Percentiles rank a stretch among this genome's conserved stretches.
Evolutionary conservation across 2,888 invertebrate genomes (phyloP).

Genomic region (Troides helena): DNA sequence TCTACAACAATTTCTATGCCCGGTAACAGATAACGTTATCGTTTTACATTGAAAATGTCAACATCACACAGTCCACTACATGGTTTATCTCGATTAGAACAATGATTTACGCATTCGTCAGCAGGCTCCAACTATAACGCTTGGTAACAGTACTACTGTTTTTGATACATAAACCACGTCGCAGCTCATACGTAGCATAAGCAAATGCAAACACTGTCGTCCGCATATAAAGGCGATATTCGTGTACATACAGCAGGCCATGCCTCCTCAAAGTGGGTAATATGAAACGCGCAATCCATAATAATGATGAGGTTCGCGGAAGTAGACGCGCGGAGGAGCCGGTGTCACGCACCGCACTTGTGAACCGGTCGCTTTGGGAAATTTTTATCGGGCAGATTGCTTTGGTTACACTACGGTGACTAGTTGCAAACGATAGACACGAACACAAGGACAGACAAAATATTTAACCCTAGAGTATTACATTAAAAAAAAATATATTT

Average conservation of each 20-base stretch:
- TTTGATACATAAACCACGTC: conserved; percentile 16
- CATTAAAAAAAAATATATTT: no score
- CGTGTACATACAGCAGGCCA: conserved; percentile 20
- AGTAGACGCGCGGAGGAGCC: conserved; percentile 45
- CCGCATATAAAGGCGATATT: conserved; percentile 23
- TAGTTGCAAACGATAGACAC: no score
- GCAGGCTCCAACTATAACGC: conserved; percentile 10
- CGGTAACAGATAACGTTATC: conserved; percentile 28
- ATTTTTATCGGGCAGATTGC: background rate
- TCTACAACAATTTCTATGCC: conserved; percentile 8
- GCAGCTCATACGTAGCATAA: background rate
- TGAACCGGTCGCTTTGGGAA: conserved; percentile 23
- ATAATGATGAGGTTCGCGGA: conserved; percentile 60
- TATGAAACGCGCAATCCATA: conserved; percentile 53
- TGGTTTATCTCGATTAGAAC: conserved; percentile 31
- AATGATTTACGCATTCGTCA: conserved; percentile 28
- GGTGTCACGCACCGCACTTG: conserved; percentile 39
- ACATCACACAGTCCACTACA: conserved; percentile 26
- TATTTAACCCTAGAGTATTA: no score
- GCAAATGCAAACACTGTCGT: conserved; percentile 19
- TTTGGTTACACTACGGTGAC: background rate
- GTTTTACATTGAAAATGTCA: conserved; percentile 26
- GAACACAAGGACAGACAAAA: no score
- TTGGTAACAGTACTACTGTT: conserved; percentile 29
- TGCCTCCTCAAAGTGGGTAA: conserved; percentile 43